Conservation (phyloP, 1,140 invertebrate genomes). For the Akabosia matsudoensis region DNA sequence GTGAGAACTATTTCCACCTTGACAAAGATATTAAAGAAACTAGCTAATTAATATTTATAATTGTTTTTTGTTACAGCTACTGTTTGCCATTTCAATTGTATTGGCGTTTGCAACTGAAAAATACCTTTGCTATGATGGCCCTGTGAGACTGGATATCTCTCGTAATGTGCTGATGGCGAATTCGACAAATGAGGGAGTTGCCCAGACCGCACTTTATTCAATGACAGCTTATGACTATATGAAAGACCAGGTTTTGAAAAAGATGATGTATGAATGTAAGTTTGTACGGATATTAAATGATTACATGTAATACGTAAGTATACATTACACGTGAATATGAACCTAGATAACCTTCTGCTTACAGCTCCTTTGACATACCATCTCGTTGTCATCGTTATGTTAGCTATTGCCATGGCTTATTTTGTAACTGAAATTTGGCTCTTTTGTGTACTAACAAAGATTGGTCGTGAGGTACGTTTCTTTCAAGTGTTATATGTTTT, state of each 20-base stretch:
- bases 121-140: background rate
- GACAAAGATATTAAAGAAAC: too few relatives aligned
- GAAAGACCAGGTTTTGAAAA: background rate
- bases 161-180: background rate
- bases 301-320: too few relatives aligned
- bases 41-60: background rate
- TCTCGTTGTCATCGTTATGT: background rate
- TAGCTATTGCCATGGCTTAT: background rate
- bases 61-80: background rate
- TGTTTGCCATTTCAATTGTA: background rate
- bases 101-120: background rate
- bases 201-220: background rate
- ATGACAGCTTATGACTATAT: background rate
- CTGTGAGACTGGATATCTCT: background rate
- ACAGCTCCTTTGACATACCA: background rate
- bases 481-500: too few relatives aligned
- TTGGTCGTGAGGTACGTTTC: background rate
- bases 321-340: background rate
- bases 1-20: too few relatives aligned
- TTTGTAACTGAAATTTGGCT: background rate
- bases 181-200: background rate
- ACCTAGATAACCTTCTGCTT: background rate
- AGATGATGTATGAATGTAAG: background rate
- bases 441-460: background rate
- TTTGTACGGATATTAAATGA: too few relatives aligned